Conservation (phyloP, 2,888 invertebrate genomes). For the Diploptera punctata region DNA sequence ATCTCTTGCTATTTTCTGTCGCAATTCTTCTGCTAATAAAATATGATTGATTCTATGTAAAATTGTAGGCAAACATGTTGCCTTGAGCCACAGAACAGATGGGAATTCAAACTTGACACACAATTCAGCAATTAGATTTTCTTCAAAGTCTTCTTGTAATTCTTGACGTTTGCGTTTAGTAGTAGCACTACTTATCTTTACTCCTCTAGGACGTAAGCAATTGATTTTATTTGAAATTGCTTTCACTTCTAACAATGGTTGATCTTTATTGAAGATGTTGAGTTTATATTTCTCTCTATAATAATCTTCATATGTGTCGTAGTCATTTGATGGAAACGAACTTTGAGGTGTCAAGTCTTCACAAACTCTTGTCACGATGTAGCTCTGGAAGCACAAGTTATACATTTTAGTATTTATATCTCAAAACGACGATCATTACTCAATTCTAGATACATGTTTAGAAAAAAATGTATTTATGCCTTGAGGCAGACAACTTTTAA, state of each 20-base stretch:
- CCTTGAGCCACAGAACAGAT: conserved; percentile 83
- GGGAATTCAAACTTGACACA: conserved; percentile 76
- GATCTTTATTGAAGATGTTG: conserved; percentile 66
- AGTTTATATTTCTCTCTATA: conserved; percentile 76
- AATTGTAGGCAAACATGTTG: conserved; percentile 82
- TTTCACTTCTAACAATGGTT: conserved; percentile 84
- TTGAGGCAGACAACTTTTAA: too few species aligned
- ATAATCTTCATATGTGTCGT: conserved; percentile 73
- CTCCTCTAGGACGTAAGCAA: conserved; percentile 61
- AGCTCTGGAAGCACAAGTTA: conserved; percentile 60
- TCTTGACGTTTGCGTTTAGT: conserved; percentile 55
- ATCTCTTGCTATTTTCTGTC: conserved; percentile 60
- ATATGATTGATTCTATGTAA: conserved; percentile 77
- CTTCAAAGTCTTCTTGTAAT: conserved; percentile 62
- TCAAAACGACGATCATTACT: too few species aligned
- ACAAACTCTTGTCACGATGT: conserved; percentile 74
- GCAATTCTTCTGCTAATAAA: conserved; percentile 75
- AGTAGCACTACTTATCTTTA: conserved; percentile 22
- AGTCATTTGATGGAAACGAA: conserved; percentile 68
- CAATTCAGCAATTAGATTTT: conserved; percentile 87
- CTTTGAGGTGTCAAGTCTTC: conserved; percentile 69
- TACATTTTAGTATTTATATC: too few species aligned
- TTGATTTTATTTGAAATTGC: conserved; percentile 66
- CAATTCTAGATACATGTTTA: too few species aligned
- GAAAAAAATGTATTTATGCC: too few species aligned